Conservation (phyloP, 2,113 vertebrate genomes). For the Epinephelus moara region DNA sequence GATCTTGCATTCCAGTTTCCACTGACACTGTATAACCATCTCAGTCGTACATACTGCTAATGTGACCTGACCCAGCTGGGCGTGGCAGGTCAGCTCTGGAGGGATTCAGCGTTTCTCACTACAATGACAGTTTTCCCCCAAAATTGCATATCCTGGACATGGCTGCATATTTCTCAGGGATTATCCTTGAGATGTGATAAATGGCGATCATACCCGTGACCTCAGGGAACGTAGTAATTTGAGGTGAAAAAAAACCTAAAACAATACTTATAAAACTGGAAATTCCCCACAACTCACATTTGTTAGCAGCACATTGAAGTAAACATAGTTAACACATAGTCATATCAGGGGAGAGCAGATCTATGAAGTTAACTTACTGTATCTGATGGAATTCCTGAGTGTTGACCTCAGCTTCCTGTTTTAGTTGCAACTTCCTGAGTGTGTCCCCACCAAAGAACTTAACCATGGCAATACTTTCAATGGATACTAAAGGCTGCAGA, state of each 20-base stretch:
- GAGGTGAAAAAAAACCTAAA: neutral
- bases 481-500: neutral
- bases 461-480: conserved; percentile 19
- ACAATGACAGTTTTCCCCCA: neutral
- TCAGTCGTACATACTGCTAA: neutral
- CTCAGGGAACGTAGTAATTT: neutral
- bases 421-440: conserved; percentile 78
- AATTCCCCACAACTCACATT: neutral
- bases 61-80: conserved; percentile 12
- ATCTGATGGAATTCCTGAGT: conserved; percentile 78
- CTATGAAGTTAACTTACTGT: conserved; percentile 48
- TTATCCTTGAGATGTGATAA: conserved; percentile 4
- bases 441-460: conserved; percentile 52
- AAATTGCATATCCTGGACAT: neutral
- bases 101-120: neutral
- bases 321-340: conserved; percentile 4
- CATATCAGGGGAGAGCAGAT: conserved; percentile 33
- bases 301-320: neutral
- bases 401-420: conserved; percentile 83
- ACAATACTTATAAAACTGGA: neutral
- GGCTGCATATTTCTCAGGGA: neutral
- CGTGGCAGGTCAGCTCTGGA: neutral
- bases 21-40: neutral
- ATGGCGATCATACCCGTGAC: neutral
- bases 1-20: neutral